Conservation (phyloP, 2,888 invertebrate species). For the Plagodis pulveraria region DNA sequence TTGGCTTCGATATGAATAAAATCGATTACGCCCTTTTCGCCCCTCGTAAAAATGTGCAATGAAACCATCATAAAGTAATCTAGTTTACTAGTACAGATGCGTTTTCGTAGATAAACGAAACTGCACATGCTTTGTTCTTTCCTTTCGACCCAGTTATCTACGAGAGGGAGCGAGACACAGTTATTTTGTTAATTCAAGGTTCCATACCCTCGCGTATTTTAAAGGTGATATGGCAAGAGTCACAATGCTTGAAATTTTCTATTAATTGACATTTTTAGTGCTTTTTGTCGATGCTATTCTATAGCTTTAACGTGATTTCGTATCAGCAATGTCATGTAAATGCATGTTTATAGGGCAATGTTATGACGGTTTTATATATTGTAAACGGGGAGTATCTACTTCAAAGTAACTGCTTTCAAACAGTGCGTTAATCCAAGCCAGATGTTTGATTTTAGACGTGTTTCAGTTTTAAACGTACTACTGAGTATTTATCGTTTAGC, state of each 20-base stretch:
- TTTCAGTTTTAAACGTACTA: constrained; percentile 1
- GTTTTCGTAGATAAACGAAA: constrained; percentile 53
- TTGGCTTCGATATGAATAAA: constrained; percentile 39
- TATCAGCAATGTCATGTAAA: constrained; percentile 59
- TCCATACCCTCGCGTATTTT: constrained; percentile 61
- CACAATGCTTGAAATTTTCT: constrained; percentile 70
- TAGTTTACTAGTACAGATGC: constrained; percentile 68
- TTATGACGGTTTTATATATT: constrained; percentile 53
- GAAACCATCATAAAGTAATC: constrained; percentile 57
- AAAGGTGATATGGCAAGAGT: constrained; percentile 65
- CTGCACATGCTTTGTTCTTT: constrained; percentile 50
- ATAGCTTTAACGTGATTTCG: constrained; percentile 58
- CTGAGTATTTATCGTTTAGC: constrained; percentile 9
- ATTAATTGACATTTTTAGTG: constrained; percentile 75
- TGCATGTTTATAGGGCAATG: constrained; percentile 51
- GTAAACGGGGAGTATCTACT: constrained; percentile 45
- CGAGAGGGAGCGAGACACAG: constrained; percentile 56
- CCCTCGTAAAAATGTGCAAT: constrained; percentile 60
- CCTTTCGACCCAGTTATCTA: constrained; percentile 38
- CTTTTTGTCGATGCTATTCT: constrained; percentile 62
- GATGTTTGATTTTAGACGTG: constrained; percentile 25
- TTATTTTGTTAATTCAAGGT: constrained; percentile 46
- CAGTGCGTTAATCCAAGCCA: constrained; percentile 39
- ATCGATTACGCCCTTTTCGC: constrained; percentile 48
- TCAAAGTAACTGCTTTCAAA: constrained; percentile 43